Evolutionary conservation across 2,113 vertebrate genomes (phyloP).

Genomic region (Bambusicola thoracicus): DNA sequence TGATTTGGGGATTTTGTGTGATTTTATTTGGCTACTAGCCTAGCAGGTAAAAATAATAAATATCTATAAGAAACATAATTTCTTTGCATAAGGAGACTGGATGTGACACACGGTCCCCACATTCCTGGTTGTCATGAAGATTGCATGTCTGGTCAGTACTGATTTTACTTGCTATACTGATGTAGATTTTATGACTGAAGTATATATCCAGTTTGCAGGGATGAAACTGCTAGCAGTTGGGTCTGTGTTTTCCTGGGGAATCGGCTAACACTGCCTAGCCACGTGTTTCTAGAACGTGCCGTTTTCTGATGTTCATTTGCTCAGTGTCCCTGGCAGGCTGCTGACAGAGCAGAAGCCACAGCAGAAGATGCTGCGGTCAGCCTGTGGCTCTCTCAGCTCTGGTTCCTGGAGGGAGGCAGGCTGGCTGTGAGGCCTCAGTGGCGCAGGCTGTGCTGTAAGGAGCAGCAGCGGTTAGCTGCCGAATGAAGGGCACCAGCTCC

Average conservation of each 20-base stretch:
- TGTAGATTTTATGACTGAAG: not conserved
- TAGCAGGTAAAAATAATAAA: not conserved
- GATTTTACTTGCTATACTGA: not conserved
- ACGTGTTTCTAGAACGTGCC: not conserved
- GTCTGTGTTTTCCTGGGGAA: not conserved
- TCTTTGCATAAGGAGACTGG: not conserved
- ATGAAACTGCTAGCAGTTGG: not conserved
- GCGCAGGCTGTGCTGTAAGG: rapidly evolving
- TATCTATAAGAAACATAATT: not conserved
- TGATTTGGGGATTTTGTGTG: not conserved
- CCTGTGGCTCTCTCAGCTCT: not conserved
- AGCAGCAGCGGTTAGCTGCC: not conserved
- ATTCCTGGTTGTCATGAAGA: not conserved
- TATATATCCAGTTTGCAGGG: not conserved
- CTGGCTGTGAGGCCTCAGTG: rapidly evolving
- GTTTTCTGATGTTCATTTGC: rapidly evolving
- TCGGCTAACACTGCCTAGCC: not conserved
- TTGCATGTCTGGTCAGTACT: rapidly evolving
- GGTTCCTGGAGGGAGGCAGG: not conserved
- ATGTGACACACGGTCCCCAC: rapidly evolving
- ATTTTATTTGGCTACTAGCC: not conserved
- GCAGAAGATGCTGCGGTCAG: not conserved
- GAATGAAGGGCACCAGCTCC: not conserved
- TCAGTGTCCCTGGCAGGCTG: rapidly evolving
- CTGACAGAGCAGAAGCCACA: not conserved